phyloP scores from a whole-genome alignment of 2,113 vertebrate species.

The Indri indri region DNA sequence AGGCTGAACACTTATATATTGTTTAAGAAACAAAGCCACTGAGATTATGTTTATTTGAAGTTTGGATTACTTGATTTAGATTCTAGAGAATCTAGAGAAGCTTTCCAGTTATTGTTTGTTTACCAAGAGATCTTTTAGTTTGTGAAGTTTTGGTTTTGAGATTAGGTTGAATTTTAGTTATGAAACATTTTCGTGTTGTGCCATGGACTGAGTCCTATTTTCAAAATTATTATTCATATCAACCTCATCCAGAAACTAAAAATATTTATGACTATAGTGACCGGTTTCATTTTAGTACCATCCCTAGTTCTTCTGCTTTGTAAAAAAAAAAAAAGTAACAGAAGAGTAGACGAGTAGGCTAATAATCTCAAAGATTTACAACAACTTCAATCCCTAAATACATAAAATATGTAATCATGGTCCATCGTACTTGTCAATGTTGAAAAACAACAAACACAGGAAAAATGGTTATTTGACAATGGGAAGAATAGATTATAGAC shows the following conservation, averaged over 20 bases:
- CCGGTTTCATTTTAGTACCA: background rate
- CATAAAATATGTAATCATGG: background rate
- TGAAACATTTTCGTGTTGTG: background rate
- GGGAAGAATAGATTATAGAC: background rate
- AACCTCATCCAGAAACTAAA: background rate
- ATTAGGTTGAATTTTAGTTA: slow-evolving; percentile 2
- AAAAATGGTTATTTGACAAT: background rate
- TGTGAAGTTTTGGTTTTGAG: background rate
- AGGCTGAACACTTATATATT: background rate
- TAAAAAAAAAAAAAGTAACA: background rate
- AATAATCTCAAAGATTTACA: background rate
- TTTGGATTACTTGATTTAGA: background rate
- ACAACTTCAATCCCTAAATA: background rate
- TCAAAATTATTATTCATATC: background rate
- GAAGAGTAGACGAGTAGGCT: background rate
- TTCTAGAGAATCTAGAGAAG: background rate
- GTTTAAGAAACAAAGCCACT: background rate
- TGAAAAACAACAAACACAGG: background rate
- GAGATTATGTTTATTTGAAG: background rate
- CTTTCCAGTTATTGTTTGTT: background rate
- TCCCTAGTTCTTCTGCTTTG: background rate
- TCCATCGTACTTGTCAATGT: background rate
- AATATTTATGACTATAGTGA: background rate
- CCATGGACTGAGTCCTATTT: background rate
- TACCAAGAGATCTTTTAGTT: background rate